phyloP scores from a whole-genome alignment of 2,113 vertebrate species.

The Sorex fumeus region DNA sequence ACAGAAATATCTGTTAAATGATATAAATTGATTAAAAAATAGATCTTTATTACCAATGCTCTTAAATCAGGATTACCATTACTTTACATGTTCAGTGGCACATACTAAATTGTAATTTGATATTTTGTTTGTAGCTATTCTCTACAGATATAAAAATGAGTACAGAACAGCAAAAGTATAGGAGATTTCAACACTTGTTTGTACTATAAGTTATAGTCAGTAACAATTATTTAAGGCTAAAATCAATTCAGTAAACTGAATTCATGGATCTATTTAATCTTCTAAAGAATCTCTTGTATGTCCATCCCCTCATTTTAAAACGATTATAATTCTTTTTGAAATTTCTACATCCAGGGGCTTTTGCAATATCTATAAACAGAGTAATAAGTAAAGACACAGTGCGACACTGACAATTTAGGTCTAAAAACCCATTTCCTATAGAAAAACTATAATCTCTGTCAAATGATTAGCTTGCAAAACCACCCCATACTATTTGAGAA shows the following conservation, averaged over 20 bases:
- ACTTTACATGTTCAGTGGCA: not conserved
- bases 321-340: conserved; percentile 66
- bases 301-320: conserved; percentile 73
- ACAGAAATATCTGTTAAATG: not conserved
- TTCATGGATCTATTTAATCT: conserved; percentile 68
- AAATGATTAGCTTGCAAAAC: conserved; percentile 85
- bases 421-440: conserved; percentile 85
- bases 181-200: conserved; percentile 69
- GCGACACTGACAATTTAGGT: conserved; percentile 66
- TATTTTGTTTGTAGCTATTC: not conserved
- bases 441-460: conserved; percentile 76
- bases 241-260: conserved; percentile 61
- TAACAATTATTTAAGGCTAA: conserved; percentile 56
- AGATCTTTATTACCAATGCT: not conserved
- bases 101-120: not conserved
- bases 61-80: not conserved
- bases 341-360: conserved; percentile 70
- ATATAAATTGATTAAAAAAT: not conserved
- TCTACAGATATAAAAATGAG: conserved; percentile 36
- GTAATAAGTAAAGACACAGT: conserved; percentile 62
- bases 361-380: conserved; percentile 76
- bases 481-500: conserved; percentile 78
- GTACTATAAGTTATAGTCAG: conserved; percentile 65
- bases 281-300: conserved; percentile 75
- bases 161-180: conserved; percentile 42